Base-by-base conservation (phyloP, 2,888 invertebrate species). In the Netelia melanura region DNA sequence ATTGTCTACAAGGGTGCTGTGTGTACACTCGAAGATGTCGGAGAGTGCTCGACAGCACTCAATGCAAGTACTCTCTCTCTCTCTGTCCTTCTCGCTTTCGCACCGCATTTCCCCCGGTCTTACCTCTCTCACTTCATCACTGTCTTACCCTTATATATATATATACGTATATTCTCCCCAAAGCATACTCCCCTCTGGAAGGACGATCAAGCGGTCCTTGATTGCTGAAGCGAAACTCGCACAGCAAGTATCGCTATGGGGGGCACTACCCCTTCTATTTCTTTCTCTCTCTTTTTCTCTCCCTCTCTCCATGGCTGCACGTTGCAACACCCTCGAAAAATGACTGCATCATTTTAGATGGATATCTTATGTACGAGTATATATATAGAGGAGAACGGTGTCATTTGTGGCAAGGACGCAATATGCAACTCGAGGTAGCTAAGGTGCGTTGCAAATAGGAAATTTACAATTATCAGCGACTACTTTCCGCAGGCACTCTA, bases 171-270 rank as follows among this genome's bases (percentile, higher is more conserved):
- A 56, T 54, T 56, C 76, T 83, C 77, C 67, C 64, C 68, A 68
- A 77, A 77, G 67, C 85, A 78, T 74, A 77, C 81, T 86, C 87
- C 86, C 87, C 86, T 38, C 38, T 86, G 67, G 75, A 76, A 84
- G 86, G 79, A 86, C 88, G 88, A 88, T 89, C 88, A 87, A 88
- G 88, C 86, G 85, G 85, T 87, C 81, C 88, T 86, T 89, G 89
- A 89, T 89, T 89, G 89, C 84, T 84, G 85, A 86, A 87, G 86
- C 86, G 85, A 86, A 38, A 79, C 71, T 77, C 54, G 80, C 25
- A 38, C 52, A 62, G 64, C 75, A 80, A 85, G 85, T 83, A 68
- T 80, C 80, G 77, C 83, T 83, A 83, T 72, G 65, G 21, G 61
- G 68, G 21, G 58, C 21, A 17, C 25, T 5, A 9, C 38, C 38